Evolutionary conservation across 2,888 invertebrate genomes (phyloP).

Genomic region (Campaea margaritaria): DNA sequence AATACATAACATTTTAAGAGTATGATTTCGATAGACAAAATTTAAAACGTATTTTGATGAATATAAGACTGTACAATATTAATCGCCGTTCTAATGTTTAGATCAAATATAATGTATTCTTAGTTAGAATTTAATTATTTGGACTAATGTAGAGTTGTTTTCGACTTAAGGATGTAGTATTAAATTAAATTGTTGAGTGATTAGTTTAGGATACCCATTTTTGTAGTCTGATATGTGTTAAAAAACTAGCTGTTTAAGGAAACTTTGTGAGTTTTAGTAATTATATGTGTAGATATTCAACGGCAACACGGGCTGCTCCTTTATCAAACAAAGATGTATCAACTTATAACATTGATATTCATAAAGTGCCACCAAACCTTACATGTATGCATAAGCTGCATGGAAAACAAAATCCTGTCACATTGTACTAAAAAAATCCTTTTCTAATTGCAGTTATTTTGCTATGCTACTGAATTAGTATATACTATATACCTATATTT

Average conservation of each 20-base stretch:
- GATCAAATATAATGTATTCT: constrained; percentile 29
- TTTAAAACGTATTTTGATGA: constrained; percentile 54
- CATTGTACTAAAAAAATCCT: no score
- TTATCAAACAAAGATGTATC: no score
- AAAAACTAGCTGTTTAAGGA: constrained; percentile 13
- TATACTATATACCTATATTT: no score
- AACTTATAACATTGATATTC: no score
- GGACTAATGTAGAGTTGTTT: constrained; percentile 16
- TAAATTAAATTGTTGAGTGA: constrained; percentile 21
- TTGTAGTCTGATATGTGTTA: constrained; percentile 29
- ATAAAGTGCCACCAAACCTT: no score
- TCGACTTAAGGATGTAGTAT: constrained; percentile 13
- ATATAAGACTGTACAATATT: constrained; percentile 74
- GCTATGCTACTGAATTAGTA: no score
- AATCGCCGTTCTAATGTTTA: constrained; percentile 35
- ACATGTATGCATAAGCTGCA: no score
- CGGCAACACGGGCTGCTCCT: no score
- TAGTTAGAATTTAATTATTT: constrained; percentile 15
- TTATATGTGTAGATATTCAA: constrained; percentile 10
- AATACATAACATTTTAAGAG: constrained; percentile 31
- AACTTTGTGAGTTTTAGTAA: constrained; percentile 27
- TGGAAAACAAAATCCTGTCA: no score
- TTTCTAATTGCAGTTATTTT: no score
- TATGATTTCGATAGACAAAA: constrained; percentile 39
- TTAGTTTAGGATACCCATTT: constrained; percentile 21